phyloP scores from a whole-genome alignment of 2,888 invertebrate species.

The Yponomeuta malinellus region DNA sequence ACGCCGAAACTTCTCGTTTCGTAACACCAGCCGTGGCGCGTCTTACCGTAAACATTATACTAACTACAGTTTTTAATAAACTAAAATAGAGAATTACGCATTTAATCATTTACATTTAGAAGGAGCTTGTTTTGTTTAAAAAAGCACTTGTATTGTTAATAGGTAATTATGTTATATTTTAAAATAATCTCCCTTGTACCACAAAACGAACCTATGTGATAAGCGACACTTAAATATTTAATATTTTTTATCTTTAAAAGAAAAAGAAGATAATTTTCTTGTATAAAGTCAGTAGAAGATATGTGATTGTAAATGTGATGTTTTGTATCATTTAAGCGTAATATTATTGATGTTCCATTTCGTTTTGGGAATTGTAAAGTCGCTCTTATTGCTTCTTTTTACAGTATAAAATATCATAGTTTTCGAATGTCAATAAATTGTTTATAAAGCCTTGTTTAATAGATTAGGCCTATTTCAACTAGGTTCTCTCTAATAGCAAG shows the following conservation, averaged over 20 bases:
- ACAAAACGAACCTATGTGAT: conserved; percentile 48
- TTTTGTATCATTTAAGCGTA: conserved; percentile 16
- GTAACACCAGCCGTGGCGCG: not conserved
- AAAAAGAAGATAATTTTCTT: not conserved
- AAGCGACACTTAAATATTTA: conserved; percentile 47
- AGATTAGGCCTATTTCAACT: conserved; percentile 1
- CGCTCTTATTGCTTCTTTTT: not conserved
- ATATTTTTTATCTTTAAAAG: not conserved
- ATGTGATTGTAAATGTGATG: conserved; percentile 40
- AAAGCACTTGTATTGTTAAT: conserved; percentile 33
- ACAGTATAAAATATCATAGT: not conserved
- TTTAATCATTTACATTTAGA: conserved; percentile 18
- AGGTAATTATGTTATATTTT: conserved; percentile 49
- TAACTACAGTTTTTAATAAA: not conserved
- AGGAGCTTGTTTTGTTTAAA: conserved; percentile 41
- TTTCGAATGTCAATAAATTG: not conserved
- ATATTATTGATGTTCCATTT: conserved; percentile 1
- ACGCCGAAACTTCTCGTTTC: no score
- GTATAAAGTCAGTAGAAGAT: conserved; percentile 26
- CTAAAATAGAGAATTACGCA: not conserved
- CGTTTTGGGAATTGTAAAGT: not conserved
- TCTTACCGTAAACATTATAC: not conserved
- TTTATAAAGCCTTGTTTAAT: not conserved
- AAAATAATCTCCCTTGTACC: conserved; percentile 66
- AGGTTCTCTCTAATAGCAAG: not conserved